These are phyloP conservation scores for Amiota minor DNA, from an alignment of 2,888 invertebrate genomes.

Conservation along the genomic window DNA sequence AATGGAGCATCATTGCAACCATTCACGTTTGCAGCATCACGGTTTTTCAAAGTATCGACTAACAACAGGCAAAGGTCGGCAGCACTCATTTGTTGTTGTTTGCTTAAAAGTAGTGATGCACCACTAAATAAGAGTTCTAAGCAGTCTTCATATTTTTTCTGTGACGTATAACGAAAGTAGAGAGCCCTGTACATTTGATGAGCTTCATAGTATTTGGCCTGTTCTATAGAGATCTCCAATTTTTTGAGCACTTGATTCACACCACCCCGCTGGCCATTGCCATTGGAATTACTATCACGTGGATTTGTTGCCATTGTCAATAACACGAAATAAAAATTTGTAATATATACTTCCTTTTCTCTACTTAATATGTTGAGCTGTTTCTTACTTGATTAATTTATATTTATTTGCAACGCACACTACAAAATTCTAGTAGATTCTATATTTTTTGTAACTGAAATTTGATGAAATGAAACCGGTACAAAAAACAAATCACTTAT, in stretches of 20 bases:
- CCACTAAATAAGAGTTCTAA: conserved; percentile 88
- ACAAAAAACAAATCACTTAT: too few relatives aligned
- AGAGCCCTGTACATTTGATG: conserved; percentile 97
- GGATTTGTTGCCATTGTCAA: conserved; percentile 53
- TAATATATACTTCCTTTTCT: neutral
- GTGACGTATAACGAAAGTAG: conserved; percentile 90
- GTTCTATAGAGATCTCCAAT: conserved; percentile 85
- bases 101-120: conserved; percentile 81
- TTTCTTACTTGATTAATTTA: too few relatives aligned
- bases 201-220: conserved; percentile 94
- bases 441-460: too few relatives aligned
- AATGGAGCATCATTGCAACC: conserved; percentile 68
- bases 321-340: neutral
- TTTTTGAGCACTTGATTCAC: conserved; percentile 82
- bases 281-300: conserved; percentile 43
- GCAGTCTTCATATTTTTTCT: conserved; percentile 87
- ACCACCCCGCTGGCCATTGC: conserved; percentile 73
- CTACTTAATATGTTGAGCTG: too few relatives aligned
- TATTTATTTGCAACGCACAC: too few relatives aligned
- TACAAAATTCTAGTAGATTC: too few relatives aligned
- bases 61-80: conserved; percentile 89
- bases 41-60: conserved; percentile 86
- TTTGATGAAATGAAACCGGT: too few relatives aligned
- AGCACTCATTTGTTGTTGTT: conserved; percentile 88
- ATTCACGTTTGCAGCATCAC: conserved; percentile 63